Evolutionary conservation across 2,797 vertebrate genomes (phyloP).

Genomic region (Saguinus oedipus): DNA sequence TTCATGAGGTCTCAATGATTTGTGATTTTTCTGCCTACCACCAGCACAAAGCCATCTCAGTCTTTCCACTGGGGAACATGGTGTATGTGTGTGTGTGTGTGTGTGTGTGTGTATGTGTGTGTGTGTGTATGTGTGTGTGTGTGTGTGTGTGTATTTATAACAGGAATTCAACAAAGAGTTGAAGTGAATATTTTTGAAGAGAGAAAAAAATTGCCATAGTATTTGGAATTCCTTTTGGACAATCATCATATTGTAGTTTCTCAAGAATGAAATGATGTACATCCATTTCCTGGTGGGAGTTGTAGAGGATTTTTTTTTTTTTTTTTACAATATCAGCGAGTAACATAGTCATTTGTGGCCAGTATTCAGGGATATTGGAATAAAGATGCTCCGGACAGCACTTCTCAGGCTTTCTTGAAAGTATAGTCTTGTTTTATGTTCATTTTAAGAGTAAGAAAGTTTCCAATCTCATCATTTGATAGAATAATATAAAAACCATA

Average conservation of each 20-base stretch:
- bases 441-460: slow-evolving; percentile 1
- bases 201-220: not conserved
- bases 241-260: not conserved
- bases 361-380: not conserved
- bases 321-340: not conserved
- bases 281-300: not conserved
- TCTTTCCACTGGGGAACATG: not conserved
- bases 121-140: not conserved
- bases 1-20: not conserved
- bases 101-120: not conserved
- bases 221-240: not conserved
- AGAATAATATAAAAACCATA: slow-evolving; percentile 63
- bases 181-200: not conserved
- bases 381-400: not conserved
- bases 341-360: not conserved
- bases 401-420: not conserved
- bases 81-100: not conserved
- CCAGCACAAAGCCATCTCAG: not conserved
- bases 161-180: not conserved
- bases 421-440: not conserved
- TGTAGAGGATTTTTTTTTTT: not conserved
- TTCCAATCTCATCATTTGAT: not conserved
- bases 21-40: not conserved
- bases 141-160: not conserved
- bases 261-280: not conserved